These are phyloP conservation scores for Apostichopus californicus DNA, from an alignment of 35 echinoderm and acorn worm genomes.

Conservation along the genomic window DNA sequence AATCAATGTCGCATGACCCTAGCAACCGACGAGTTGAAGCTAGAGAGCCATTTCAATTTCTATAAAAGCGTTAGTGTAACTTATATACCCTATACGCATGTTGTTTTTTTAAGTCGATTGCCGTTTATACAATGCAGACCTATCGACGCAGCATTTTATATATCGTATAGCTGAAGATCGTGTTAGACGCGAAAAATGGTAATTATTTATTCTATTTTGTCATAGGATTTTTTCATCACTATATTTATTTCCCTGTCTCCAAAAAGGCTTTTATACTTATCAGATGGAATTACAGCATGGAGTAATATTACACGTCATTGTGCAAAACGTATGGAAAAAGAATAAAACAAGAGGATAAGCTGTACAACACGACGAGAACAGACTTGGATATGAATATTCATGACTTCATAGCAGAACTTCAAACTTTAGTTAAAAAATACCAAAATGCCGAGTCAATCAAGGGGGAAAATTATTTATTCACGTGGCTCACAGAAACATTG, in stretches of 20 bases:
- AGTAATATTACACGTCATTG: conserved; percentile 12
- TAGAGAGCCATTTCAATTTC: background rate
- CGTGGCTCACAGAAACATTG: background rate
- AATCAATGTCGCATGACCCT: background rate
- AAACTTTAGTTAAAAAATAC: background rate
- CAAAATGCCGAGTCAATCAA: background rate
- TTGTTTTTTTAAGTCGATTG: background rate
- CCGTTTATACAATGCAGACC: background rate
- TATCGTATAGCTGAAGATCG: background rate
- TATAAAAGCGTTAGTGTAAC: background rate
- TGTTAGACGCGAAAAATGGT: conserved; percentile 13
- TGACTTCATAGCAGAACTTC: background rate
- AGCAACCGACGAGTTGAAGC: background rate
- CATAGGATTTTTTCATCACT: background rate
- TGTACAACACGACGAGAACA: background rate
- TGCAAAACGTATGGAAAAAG: background rate
- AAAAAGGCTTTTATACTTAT: conserved; percentile 35
- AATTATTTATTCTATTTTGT: conserved; percentile 39
- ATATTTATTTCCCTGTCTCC: conserved; percentile 47
- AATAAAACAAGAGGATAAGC: background rate
- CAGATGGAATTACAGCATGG: conserved; percentile 13
- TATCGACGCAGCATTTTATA: background rate
- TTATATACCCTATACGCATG: background rate
- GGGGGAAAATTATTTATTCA: background rate
- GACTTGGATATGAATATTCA: background rate